Percentiles rank a stretch among this genome's conserved stretches.
These are phyloP conservation scores for Upupa epops DNA, from an alignment of 2,113 vertebrate genomes.

Conservation along the genomic window DNA sequence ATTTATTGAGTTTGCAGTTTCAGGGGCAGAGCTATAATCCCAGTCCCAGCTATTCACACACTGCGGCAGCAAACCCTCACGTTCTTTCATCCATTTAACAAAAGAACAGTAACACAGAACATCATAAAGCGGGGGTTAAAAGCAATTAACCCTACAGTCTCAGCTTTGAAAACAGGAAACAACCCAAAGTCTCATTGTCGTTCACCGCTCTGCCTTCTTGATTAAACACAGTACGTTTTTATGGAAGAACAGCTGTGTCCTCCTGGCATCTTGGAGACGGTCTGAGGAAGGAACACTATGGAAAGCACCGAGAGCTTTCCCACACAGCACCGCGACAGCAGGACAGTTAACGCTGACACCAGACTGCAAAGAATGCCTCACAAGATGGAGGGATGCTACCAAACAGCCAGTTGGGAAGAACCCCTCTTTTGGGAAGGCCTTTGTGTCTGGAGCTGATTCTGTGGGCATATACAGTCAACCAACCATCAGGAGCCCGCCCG, in stretches of 20 bases:
- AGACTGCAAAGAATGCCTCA: neutral
- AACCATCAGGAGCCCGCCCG: neutral
- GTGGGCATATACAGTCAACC: neutral
- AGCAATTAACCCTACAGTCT: neutral
- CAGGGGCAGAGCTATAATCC: conserved; percentile 4
- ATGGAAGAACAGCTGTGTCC: neutral
- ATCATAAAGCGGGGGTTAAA: neutral
- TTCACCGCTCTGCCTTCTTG: neutral
- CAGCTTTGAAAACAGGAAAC: neutral
- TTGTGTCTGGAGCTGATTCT: neutral
- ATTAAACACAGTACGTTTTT: neutral
- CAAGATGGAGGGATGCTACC: neutral
- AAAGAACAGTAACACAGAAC: conserved; percentile 12
- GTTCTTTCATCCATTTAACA: conserved; percentile 24
- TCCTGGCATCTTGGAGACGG: neutral
- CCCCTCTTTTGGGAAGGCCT: neutral
- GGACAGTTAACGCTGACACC: neutral
- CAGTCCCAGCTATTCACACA: neutral
- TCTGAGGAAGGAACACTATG: neutral
- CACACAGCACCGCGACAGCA: neutral
- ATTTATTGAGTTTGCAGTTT: conserved; percentile 62
- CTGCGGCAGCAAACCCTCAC: neutral
- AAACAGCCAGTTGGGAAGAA: neutral
- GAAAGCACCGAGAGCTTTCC: neutral
- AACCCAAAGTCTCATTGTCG: neutral